phyloP scores from a whole-genome alignment of 2,113 vertebrate species.

The Protobothrops flavoviridis region DNA sequence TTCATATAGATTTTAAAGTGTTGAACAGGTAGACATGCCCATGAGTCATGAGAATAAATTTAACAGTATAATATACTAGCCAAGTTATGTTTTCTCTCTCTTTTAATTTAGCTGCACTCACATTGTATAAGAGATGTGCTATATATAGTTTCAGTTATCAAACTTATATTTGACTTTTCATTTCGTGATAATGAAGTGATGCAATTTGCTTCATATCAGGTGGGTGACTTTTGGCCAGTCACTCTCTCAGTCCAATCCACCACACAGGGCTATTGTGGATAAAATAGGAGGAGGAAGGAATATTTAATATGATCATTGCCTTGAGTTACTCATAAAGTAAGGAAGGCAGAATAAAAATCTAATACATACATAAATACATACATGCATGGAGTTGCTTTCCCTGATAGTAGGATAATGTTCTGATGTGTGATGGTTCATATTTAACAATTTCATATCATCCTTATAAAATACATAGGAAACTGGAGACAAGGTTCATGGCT shows the following conservation, averaged over 20 bases:
- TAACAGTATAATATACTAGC: neutral
- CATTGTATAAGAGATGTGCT: neutral
- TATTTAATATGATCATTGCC: neutral
- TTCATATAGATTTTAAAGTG: neutral
- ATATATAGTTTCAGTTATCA: neutral
- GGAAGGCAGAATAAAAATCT: neutral
- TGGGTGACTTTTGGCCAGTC: neutral
- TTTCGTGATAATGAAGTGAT: neutral
- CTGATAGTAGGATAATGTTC: neutral
- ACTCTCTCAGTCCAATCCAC: neutral
- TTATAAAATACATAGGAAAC: neutral
- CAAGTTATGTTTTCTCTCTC: neutral
- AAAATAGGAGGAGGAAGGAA: neutral
- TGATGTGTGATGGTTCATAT: neutral
- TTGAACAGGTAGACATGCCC: neutral
- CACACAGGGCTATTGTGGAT: neutral
- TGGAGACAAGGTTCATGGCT: neutral
- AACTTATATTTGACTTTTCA: neutral
- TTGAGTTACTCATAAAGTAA: neutral
- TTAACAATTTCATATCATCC: neutral
- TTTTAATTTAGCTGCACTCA: neutral
- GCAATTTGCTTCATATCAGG: neutral
- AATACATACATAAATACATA: neutral
- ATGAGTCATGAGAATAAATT: constrained; percentile 4
- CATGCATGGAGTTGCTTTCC: neutral